Conservation (phyloP, 2,113 vertebrate species). For the Brienomyrus longianalis region DNA sequence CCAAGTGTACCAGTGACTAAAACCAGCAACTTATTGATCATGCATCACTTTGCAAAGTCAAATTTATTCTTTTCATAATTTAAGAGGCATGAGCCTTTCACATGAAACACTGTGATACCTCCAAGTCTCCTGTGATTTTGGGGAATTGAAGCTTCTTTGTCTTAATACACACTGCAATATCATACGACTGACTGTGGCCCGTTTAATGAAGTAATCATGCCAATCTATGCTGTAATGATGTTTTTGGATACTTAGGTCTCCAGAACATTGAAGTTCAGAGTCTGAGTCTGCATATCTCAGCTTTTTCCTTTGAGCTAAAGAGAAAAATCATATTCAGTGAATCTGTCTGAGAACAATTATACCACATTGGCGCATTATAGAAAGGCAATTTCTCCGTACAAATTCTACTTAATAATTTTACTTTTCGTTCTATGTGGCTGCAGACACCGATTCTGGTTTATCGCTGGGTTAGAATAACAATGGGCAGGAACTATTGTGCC, state of each 20-base stretch:
- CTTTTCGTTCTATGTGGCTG: constrained; percentile 24
- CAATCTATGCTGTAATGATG: not conserved
- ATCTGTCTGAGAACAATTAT: constrained; percentile 16
- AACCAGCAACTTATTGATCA: not conserved
- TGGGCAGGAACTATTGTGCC: constrained; percentile 11
- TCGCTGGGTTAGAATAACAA: constrained; percentile 14
- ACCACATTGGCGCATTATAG: not conserved
- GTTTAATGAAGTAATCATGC: not conserved
- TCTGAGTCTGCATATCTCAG: not conserved
- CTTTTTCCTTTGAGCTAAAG: not conserved
- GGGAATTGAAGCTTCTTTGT: not conserved
- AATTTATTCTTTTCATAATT: not conserved
- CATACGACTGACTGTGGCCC: not conserved
- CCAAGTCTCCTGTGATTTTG: not conserved
- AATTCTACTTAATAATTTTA: constrained; percentile 11
- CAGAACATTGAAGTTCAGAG: not conserved
- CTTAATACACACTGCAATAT: not conserved
- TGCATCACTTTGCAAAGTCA: not conserved
- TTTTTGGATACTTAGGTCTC: not conserved
- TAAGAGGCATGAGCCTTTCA: not conserved
- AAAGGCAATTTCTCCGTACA: constrained; percentile 15
- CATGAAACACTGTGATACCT: not conserved
- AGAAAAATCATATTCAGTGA: not conserved
- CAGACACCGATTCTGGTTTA: not conserved
- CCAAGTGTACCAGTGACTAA: too few relatives aligned